phyloP scores from a whole-genome alignment of 1,140 invertebrate species.

The Neodiprion virginianus region DNA sequence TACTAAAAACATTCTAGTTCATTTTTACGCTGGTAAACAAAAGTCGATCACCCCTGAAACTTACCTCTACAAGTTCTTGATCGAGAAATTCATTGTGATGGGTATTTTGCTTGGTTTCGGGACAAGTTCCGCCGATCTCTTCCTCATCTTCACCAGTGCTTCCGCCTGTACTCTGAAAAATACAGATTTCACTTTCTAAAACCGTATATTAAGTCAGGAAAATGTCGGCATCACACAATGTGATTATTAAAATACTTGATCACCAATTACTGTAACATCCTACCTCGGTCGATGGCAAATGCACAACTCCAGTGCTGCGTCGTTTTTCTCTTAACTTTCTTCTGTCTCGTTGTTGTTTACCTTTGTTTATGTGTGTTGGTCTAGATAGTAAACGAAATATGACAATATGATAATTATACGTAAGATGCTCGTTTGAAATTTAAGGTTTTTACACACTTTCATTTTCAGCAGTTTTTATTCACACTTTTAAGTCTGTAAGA shows the following conservation, averaged over 20 bases:
- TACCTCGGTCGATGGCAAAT: slow-evolving; percentile 71
- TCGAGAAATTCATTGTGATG: slow-evolving; percentile 64
- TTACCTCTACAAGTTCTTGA: slow-evolving; percentile 53
- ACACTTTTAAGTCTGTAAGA: too few relatives aligned
- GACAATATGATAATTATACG: slow-evolving; percentile 39
- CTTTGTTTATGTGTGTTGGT: slow-evolving; percentile 67
- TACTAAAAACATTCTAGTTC: too few relatives aligned
- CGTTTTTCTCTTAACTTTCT: slow-evolving; percentile 70
- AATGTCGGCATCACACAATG: background rate
- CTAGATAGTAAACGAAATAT: slow-evolving; percentile 48
- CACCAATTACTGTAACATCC: slow-evolving; percentile 20
- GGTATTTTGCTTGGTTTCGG: slow-evolving; percentile 62
- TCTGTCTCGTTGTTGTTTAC: slow-evolving; percentile 67
- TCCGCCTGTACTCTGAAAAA: slow-evolving; percentile 68
- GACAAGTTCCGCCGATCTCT: slow-evolving; percentile 51
- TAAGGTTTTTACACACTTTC: too few relatives aligned
- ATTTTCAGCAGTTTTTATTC: too few relatives aligned
- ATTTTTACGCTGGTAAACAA: too few relatives aligned
- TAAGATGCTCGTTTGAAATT: slow-evolving; percentile 9
- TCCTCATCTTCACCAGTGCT: slow-evolving; percentile 70
- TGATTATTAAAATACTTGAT: background rate
- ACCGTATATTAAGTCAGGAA: slow-evolving; percentile 13
- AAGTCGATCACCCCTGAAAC: slow-evolving; percentile 22
- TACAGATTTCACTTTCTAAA: slow-evolving; percentile 17
- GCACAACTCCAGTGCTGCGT: slow-evolving; percentile 70